Percentiles rank a stretch among this genome's conserved stretches.
Evolutionary conservation across 2,797 vertebrate genomes (phyloP).

Genomic region (Anniella stebbinsi): DNA sequence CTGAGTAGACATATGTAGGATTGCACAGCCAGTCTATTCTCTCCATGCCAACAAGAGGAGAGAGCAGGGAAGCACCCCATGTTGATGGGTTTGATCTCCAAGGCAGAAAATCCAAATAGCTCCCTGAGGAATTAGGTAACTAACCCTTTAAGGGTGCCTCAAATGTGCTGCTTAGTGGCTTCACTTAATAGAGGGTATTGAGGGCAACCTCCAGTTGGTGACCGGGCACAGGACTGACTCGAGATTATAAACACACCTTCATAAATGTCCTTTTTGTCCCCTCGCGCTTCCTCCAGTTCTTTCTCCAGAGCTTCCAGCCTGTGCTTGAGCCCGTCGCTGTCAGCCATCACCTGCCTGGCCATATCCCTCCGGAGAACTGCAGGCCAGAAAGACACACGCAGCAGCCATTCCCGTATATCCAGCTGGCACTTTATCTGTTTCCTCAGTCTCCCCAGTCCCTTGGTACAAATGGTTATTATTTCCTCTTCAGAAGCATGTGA

Average conservation of each 20-base stretch:
- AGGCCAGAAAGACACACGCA: neutral
- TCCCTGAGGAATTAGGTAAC: neutral
- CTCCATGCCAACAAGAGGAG: neutral
- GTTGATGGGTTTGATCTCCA: too few species aligned
- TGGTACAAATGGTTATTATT: neutral
- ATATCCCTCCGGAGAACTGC: conserved; percentile 76
- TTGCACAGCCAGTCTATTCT: too few species aligned
- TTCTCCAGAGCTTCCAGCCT: conserved; percentile 76
- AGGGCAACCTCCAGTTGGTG: neutral
- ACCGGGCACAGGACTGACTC: neutral
- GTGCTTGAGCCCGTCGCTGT: conserved; percentile 71
- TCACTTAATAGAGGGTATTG: neutral
- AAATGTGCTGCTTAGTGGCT: too few species aligned
- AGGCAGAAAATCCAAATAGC: neutral
- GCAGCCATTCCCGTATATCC: neutral
- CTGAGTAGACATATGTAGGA: too few species aligned
- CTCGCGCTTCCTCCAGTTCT: conserved; percentile 72
- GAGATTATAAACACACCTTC: conserved; percentile 70
- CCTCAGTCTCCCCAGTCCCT: neutral
- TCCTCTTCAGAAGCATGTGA: neutral
- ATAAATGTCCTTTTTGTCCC: conserved; percentile 80
- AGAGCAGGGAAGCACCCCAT: neutral
- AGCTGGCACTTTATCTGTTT: neutral
- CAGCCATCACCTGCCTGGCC: conserved; percentile 66
- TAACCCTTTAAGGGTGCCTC: neutral